Evolutionary conservation across 2,113 vertebrate genomes (phyloP), one percentile per base, ranked within the genome.

Genomic region (Oryzias woworae): DNA sequence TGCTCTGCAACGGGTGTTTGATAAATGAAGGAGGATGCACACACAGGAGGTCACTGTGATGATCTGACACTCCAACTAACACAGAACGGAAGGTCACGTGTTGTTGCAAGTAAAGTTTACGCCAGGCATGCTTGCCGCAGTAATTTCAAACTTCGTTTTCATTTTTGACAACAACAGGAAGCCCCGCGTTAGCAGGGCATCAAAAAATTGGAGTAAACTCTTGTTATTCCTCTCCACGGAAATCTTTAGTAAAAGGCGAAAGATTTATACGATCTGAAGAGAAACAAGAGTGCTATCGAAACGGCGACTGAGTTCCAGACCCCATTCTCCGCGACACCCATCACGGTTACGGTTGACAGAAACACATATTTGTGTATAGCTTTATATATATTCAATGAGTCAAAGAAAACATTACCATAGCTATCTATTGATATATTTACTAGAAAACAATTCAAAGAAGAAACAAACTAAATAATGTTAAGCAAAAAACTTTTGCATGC

Each of bases 241-340:
- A 78, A 82, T 78, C 75, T 82, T 82, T 82, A 78, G 71, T 78
- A 78, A 78, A 78, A 78, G 75, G 72, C 72, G 65, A 81, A 81
- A 81, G 67, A 77, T 71, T 77, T 74, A 67, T 73, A 59, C 73
- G 78, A 66, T 69, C 41, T 77, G 69, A 81, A 73, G 69, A 63
- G 70, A 74, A 81, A 71, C 69, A 67, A 71, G 71, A 70, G 69
- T 18, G 55, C 26, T 15, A 0, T 1, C 6, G 4, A 0, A 0
- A 0, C 0, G 0, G 0, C 0, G 0, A 1, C 0, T 0, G 0
- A 3, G 23, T 7, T 26, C 1, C 5, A 0, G 0, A 44, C 0
- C 0, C 16, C 0, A 14, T 20, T 49, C 49, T 49, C 22, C 36
- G 24, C 4, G 14, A 58, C 0, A 55, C 2, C 8, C 2, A 0